Percentiles rank a stretch among this genome's conserved stretches.
Conservation (phyloP, 2,113 vertebrate species). For the Leptosomus discolor region DNA sequence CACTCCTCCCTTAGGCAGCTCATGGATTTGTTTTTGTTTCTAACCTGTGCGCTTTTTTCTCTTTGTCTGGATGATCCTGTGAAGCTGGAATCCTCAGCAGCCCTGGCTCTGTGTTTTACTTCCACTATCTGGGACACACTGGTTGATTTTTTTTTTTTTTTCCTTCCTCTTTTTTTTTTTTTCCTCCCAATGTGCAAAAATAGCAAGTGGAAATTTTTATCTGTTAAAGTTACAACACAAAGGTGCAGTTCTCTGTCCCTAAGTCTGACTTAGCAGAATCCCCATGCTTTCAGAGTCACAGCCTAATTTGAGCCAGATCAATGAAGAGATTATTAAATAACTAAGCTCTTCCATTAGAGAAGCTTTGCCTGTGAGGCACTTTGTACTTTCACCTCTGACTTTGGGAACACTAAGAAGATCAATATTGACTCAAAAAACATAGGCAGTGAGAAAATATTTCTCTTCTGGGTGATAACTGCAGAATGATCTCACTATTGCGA, state of each 20-base stretch:
- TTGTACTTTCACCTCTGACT: conserved; percentile 20
- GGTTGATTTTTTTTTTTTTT: not conserved
- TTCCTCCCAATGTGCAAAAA: not conserved
- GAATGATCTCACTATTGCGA: not conserved
- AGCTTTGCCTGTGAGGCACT: not conserved
- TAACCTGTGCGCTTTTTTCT: not conserved
- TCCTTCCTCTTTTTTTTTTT: not conserved
- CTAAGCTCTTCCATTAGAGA: not conserved
- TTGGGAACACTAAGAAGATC: not conserved
- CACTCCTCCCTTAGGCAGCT: conserved; percentile 38
- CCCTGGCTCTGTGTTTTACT: not conserved
- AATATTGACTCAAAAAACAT: not conserved
- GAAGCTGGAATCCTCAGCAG: not conserved
- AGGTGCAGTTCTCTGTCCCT: not conserved
- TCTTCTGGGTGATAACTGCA: not conserved
- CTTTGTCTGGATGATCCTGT: not conserved
- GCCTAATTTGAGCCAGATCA: not conserved
- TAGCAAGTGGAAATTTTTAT: not conserved
- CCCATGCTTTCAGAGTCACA: not conserved
- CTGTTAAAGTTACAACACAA: not conserved
- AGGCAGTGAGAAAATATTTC: not conserved
- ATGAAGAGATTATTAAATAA: conserved; percentile 24
- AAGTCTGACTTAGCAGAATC: not conserved
- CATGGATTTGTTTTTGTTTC: conserved; percentile 42
- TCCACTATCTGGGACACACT: not conserved